A percentile compares a stretch with the other conserved stretches of the same genome.
These are phyloP conservation scores for Chrysolina haemoptera DNA, from an alignment of 2,888 invertebrate genomes.

Conservation along the genomic window DNA sequence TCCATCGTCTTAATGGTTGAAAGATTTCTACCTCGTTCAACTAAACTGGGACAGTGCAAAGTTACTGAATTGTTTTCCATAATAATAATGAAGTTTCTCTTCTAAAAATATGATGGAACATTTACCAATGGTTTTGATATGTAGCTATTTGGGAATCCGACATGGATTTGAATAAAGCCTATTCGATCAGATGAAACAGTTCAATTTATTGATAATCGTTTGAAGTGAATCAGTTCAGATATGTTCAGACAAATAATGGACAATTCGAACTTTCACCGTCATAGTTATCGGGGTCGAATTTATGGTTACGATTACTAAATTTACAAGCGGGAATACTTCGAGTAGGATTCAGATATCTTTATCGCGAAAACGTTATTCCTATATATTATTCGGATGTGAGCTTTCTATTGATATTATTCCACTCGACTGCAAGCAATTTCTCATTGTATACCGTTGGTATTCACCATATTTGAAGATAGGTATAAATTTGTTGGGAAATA, in stretches of 20 bases:
- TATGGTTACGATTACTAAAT: slow-evolving; percentile 42
- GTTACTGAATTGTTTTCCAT: too few relatives aligned
- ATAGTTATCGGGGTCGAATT: slow-evolving; percentile 41
- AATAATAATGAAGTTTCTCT: too few relatives aligned
- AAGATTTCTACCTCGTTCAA: too few relatives aligned
- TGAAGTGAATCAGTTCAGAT: slow-evolving; percentile 38
- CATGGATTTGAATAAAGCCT: background rate
- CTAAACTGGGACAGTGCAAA: too few relatives aligned
- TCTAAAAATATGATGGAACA: too few relatives aligned
- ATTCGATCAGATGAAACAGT: background rate
- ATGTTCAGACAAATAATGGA: slow-evolving; percentile 41
- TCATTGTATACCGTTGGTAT: slow-evolving; percentile 9
- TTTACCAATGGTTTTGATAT: too few relatives aligned
- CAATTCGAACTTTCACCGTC: slow-evolving; percentile 43
- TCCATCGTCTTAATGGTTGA: too few relatives aligned
- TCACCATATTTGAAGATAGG: slow-evolving; percentile 1
- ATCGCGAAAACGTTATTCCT: slow-evolving; percentile 24
- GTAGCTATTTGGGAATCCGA: background rate
- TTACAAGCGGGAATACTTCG: slow-evolving; percentile 37
- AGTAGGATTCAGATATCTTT: slow-evolving; percentile 29
- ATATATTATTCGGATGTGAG: slow-evolving; percentile 31
- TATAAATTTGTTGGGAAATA: slow-evolving; percentile 11
- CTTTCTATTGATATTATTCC: slow-evolving; percentile 23
- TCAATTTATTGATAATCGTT: slow-evolving; percentile 31
- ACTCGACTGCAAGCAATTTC: slow-evolving; percentile 5